These are phyloP conservation scores for Parapristionchus giblindavisi DNA, from an alignment of 2,888 invertebrate species.

Conservation along the genomic window DNA sequence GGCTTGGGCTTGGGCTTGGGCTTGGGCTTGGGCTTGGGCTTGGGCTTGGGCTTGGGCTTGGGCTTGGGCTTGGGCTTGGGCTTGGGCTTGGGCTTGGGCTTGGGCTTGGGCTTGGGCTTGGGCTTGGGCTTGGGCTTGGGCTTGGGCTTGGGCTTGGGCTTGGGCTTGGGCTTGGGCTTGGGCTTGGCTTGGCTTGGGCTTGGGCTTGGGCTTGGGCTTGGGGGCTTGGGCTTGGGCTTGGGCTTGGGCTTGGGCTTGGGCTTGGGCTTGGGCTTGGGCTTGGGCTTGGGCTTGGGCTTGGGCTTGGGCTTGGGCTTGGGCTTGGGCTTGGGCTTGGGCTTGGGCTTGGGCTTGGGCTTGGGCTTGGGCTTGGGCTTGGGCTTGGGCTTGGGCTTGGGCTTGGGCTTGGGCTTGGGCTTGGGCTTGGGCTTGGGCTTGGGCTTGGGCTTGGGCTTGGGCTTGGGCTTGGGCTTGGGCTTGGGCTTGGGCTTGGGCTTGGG, in stretches of 20 bases:
- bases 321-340: slow-evolving; percentile 38
- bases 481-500: slow-evolving; percentile 38
- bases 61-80: slow-evolving; percentile 39
- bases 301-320: slow-evolving; percentile 39
- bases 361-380: slow-evolving; percentile 41
- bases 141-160: slow-evolving; percentile 40
- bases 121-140: slow-evolving; percentile 38
- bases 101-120: slow-evolving; percentile 38
- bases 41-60: slow-evolving; percentile 41
- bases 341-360: slow-evolving; percentile 42
- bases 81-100: slow-evolving; percentile 41
- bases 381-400: slow-evolving; percentile 40
- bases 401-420: slow-evolving; percentile 38
- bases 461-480: slow-evolving; percentile 39
- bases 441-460: slow-evolving; percentile 38
- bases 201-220: no score
- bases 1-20: slow-evolving; percentile 39
- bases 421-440: slow-evolving; percentile 38
- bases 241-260: slow-evolving; percentile 39
- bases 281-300: slow-evolving; percentile 38
- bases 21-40: slow-evolving; percentile 38
- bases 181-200: no score
- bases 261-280: slow-evolving; percentile 38
- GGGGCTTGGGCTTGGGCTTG: slow-evolving; percentile 40
- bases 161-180: slow-evolving; percentile 39